Evolutionary conservation across 2,797 vertebrate genomes (phyloP), one percentile per base, ranked within the genome.

Genomic region (Cottoperca gobio): DNA sequence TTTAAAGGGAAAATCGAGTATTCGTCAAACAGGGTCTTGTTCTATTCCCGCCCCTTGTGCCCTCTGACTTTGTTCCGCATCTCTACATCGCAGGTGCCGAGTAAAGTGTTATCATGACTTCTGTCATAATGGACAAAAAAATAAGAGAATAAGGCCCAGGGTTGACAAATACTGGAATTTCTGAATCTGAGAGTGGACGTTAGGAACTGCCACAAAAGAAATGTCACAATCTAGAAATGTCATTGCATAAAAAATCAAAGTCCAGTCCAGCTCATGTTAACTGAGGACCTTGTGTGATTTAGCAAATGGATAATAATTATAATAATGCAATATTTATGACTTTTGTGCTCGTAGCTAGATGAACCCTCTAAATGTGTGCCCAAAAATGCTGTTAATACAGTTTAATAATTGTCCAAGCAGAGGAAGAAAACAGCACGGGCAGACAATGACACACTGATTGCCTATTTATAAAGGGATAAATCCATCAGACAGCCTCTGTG

Each of bases 181-280:
- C 16, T 26, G 33, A 64, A 61, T 50, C 50, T 49, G 55, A 58
- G 58, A 52, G 42, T 7, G 43, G 13, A 66, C 43, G n/a, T 42
- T 14, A 54, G 55, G 5, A 2, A 2, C 26, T 31, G 28, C 26
- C 57, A 67, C 39, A 48, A 3, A 63, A 50, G 57, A 80, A 75
- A 45, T 4, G 0, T 50, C 19, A 61, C 8, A 0, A 39, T 33
- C 17, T 12, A 52, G 37, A 73, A 71, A 81, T 31, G 11, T 79
- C 35, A 31, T 21, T 23, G 46, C 50, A 40, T 46, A 28, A 42
- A 59, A 62, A 78, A 33, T 8, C 0, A 79, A 76, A 64, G 76
- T 85, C 66, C 76, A 80, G 78, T n/a, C 60, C 14, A 35, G 11
- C 59, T 76, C 39, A 31, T 64, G 16, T 62, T 9, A 62, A 39